phyloP scores from a whole-genome alignment of 2,113 vertebrate species.

The Periophthalmodon schlosseri region DNA sequence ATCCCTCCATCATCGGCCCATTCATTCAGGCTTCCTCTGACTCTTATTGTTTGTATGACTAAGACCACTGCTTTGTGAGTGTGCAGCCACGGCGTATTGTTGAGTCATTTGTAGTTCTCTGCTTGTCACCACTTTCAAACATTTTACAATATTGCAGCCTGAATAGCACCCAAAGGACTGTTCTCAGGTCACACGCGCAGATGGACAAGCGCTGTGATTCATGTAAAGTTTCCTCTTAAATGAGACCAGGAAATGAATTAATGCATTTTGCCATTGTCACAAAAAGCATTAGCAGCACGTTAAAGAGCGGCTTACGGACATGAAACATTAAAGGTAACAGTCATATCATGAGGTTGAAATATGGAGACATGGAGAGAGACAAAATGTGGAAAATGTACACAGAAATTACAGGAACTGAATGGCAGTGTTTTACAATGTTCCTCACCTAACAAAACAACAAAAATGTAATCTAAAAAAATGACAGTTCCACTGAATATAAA shows the following conservation, averaged over 20 bases:
- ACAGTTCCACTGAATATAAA: too few species aligned
- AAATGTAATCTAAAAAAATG: too few species aligned
- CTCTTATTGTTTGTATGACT: conserved; percentile 36
- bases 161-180: conserved; percentile 7
- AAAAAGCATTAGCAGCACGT: conserved; percentile 15
- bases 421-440: background rate
- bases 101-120: conserved; percentile 21
- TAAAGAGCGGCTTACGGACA: conserved; percentile 19
- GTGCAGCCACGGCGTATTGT: conserved; percentile 31
- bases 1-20: conserved; percentile 56
- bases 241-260: conserved; percentile 20
- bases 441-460: too few species aligned
- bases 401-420: background rate
- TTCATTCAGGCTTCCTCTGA: conserved; percentile 60
- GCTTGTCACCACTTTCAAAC: conserved; percentile 49
- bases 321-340: conserved; percentile 24
- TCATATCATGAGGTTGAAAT: conserved; percentile 16
- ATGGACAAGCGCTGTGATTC: conserved; percentile 38
- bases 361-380: background rate
- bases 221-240: conserved; percentile 61
- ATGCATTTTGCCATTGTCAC: conserved; percentile 31
- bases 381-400: background rate
- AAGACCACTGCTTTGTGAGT: conserved; percentile 7
- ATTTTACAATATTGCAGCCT: conserved; percentile 10
- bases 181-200: background rate